Percentiles rank a stretch among this genome's conserved stretches.
These are phyloP conservation scores for Timema podura DNA, from an alignment of 2,888 invertebrate species.

Conservation along the genomic window DNA sequence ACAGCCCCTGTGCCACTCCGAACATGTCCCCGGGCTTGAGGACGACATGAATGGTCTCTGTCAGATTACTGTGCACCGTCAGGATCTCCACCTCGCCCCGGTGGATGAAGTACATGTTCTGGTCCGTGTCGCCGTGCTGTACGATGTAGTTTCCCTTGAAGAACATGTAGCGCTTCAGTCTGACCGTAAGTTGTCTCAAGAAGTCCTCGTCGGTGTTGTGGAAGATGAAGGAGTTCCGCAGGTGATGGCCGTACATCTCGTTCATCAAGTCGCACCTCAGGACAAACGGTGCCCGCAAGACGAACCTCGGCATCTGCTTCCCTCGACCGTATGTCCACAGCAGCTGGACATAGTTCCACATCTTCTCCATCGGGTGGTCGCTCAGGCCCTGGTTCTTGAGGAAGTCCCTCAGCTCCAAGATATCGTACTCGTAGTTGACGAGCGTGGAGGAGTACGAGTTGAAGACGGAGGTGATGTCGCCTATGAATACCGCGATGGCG, in stretches of 20 bases:
- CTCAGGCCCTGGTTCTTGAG: constrained; percentile 50
- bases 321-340: constrained; percentile 53
- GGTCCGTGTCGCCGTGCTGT: constrained; percentile 35
- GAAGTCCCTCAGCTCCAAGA: constrained; percentile 51
- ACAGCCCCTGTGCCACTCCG: constrained; percentile 12
- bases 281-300: constrained; percentile 35
- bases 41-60: constrained; percentile 9
- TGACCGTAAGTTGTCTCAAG: constrained; percentile 35
- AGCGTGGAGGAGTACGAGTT: constrained; percentile 51
- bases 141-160: constrained; percentile 35
- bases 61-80: constrained; percentile 14
- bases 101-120: constrained; percentile 38
- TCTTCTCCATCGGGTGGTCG: constrained; percentile 51
- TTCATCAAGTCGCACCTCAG: constrained; percentile 36
- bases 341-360: constrained; percentile 52
- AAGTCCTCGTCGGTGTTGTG: constrained; percentile 36
- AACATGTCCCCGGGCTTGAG: constrained; percentile 10
- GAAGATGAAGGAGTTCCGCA: constrained; percentile 34
- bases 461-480: constrained; percentile 53
- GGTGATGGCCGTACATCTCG: constrained; percentile 36
- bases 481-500: constrained; percentile 53
- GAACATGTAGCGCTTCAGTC: constrained; percentile 32
- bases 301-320: constrained; percentile 40
- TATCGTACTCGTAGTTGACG: constrained; percentile 51
- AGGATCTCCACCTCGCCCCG: constrained; percentile 33